Base-by-base conservation (phyloP, 1,140 invertebrate genomes). In the Doryteuthis pealeii region DNA sequence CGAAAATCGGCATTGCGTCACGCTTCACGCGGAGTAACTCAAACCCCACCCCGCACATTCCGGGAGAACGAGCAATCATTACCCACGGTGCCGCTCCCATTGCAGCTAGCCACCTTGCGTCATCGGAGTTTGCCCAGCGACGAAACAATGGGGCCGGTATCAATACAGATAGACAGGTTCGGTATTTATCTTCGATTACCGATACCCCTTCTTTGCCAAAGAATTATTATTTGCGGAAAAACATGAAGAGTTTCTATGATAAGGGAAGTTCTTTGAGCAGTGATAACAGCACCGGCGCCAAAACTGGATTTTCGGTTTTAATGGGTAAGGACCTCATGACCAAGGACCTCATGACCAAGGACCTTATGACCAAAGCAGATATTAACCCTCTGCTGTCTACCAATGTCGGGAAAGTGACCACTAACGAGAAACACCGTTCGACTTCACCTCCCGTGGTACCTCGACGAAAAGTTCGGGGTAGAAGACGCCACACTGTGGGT, bases 401-500 rank as follows among this genome's bases (percentile, higher is more conserved):
- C 18, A 28, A n/a, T n/a, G 1, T 62, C 5, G 18, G 22, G 22
- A 62, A 62, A 62, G 54, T 22, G 18, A 62, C 5, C 54, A 62
- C 54, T n/a, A 6, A 22, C 26, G 54, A 58, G 26, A 82, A 78
- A 49, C 68, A 66, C 18, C 32, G 74, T 12, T 80, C 79, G 31
- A 69, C 74, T 40, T 79, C 79, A 8, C 78, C 79, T 1, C 78
- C 79, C 0, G 71, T 78, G 3, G 26, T 65, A 14, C 22, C 54
- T 14, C 74, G 73, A 71, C 40, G 77, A 54, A 80, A 78, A 76
- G 45, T 31, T 40, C 76, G 79, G 22, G 72, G 74, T 28, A 78
- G 81, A 62, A 89, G 95, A 18, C 89, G 95, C n/a, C 95, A 96
- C 87, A 97, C 95, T 1, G 94, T 97, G 0, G 95, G 95, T 40